Evolutionary conservation across 2,888 invertebrate genomes (phyloP), one percentile per base, ranked within the genome.

Genomic region (Amphipyra berbera): DNA sequence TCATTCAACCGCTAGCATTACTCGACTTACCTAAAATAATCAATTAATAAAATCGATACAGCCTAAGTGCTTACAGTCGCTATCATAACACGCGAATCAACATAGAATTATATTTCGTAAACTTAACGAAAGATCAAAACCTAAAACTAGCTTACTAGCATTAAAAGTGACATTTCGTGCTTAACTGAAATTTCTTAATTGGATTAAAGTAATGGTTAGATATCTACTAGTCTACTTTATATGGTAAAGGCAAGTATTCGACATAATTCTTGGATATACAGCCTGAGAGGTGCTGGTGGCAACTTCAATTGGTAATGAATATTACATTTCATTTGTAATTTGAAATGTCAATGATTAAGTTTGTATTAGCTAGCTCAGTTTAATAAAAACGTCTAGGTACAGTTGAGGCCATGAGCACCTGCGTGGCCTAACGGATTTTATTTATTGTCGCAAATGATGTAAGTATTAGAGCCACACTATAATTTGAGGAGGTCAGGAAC

Each of bases 101-200:
- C 40, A 41, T 7, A 13, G 8, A 13, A 41, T 7, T 41, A 41
- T 13, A 13, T 41, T 41, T 41, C 40, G 40, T 14, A 41, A 41
- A 41, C 40, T 6, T 13, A 41, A 41, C n/a, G 0, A 13, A 30
- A 12, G 30, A 45, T 45, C 45, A 13, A 30, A 30, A 13, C n/a
- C 30, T 30, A 30, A 7, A 47, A 47, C 46, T 47, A 14, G 46
- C 14, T 47, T 35, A 13, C 8, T 5, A 8, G 14, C 54, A 59
- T 68, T 65, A 67, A 61, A 62, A 52, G 49, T 72, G 64, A 58
- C 68, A 72, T 61, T 56, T 56, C 46, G 55, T 55, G 49, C 30
- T 41, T 30, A 44, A 41, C 61, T 59, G 52, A 61, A 73, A 73
- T 61, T 49, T 71, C 71, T 61, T 65, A 73, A 73, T 67, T 67